Percentiles rank a stretch among this genome's conserved stretches.
Evolutionary conservation across 2,113 vertebrate genomes (phyloP).

Genomic region (Ammodramus savannarum): DNA sequence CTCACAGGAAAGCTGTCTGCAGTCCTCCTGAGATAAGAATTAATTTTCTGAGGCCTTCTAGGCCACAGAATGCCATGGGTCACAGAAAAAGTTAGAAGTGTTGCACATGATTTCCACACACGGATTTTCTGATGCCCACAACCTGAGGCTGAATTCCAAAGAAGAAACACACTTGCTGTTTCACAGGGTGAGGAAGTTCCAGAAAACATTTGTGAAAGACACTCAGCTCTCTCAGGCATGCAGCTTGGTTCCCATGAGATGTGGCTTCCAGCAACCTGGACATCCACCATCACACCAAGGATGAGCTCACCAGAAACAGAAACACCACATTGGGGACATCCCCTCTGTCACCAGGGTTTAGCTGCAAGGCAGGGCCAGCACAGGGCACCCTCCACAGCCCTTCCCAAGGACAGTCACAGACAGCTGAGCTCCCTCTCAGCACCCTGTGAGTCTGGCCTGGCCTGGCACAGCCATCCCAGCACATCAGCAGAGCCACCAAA

Average conservation of each 20-base stretch:
- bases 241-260: background rate
- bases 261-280: background rate
- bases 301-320: background rate
- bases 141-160: background rate
- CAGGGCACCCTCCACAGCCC: background rate
- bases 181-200: background rate
- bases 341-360: rapidly evolving
- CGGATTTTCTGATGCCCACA: too few relatives aligned
- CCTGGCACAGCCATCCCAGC: background rate
- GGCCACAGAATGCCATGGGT: background rate
- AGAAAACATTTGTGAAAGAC: background rate
- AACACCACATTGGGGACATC: background rate
- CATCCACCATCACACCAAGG: rapidly evolving
- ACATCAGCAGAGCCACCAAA: rapidly evolving
- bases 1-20: background rate
- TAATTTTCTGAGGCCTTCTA: background rate
- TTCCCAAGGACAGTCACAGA: rapidly evolving
- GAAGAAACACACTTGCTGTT: background rate
- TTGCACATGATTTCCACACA: background rate
- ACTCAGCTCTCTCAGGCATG: background rate
- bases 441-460: background rate
- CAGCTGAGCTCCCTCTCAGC: background rate
- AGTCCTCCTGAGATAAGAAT: background rate
- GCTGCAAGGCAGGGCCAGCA: background rate
- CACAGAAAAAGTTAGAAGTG: background rate